Percentiles rank a stretch among this genome's conserved stretches.
phyloP scores from a whole-genome alignment of 2,797 vertebrate genomes.

The Leuciscus waleckii region DNA sequence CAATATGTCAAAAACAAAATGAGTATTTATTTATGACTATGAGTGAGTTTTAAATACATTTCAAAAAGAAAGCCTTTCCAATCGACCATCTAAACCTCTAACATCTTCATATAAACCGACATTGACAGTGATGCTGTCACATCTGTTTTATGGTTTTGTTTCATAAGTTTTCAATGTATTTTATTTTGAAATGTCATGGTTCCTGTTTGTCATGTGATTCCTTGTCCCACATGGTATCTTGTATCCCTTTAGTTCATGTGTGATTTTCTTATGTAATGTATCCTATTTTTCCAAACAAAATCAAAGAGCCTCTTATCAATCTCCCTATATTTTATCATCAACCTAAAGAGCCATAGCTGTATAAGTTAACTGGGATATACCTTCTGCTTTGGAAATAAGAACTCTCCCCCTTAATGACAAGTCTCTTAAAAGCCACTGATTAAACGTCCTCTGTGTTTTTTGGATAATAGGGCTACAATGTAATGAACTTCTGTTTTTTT shows the following conservation, averaged over 20 bases:
- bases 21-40: not conserved
- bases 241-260: no score
- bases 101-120: no score
- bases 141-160: no score
- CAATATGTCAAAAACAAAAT: not conserved
- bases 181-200: no score
- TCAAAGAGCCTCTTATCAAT: not conserved
- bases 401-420: constrained; percentile 3
- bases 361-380: constrained; percentile 4
- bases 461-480: not conserved
- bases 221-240: no score
- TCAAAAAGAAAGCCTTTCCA: not conserved
- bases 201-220: no score
- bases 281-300: not conserved
- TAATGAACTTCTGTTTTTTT: not conserved
- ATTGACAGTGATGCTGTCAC: not conserved
- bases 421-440: not conserved
- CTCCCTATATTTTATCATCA: not conserved
- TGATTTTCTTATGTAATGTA: no score
- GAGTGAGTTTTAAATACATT: not conserved
- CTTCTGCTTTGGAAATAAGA: constrained; percentile 1
- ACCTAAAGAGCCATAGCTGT: not conserved
- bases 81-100: not conserved
- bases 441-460: not conserved
- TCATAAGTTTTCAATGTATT: not conserved